Percentiles rank a stretch among this genome's conserved stretches.
Evolutionary conservation across 2,888 invertebrate genomes (phyloP).

Genomic region (Epinotia bilunana): DNA sequence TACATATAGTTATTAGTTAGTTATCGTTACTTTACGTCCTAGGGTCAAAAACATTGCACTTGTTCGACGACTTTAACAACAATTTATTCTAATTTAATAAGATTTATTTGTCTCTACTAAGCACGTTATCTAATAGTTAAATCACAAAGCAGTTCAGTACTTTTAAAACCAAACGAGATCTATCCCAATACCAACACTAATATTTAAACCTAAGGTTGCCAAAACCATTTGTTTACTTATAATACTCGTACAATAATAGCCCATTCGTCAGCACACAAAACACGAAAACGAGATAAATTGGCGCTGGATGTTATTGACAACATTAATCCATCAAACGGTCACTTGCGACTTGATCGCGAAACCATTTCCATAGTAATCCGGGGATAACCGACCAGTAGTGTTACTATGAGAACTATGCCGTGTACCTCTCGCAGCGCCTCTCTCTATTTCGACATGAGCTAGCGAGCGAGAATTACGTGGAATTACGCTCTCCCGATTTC

Average conservation of each 20-base stretch:
- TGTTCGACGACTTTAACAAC: no score
- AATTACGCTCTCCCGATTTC: slow-evolving; percentile 40
- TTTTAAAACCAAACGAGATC: background rate
- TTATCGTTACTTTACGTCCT: no score
- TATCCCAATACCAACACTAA: background rate
- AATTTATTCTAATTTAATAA: background rate
- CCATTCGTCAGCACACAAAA: slow-evolving; percentile 9
- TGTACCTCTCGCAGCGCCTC: slow-evolving; percentile 31
- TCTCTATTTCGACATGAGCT: slow-evolving; percentile 43
- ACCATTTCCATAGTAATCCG: slow-evolving; percentile 32
- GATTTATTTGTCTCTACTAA: no score
- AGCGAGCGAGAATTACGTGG: slow-evolving; percentile 38
- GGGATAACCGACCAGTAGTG: slow-evolving; percentile 22
- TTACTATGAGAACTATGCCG: slow-evolving; percentile 37
- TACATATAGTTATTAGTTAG: no score
- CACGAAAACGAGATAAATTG: slow-evolving; percentile 11
- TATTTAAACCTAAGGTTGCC: background rate
- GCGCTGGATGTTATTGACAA: slow-evolving; percentile 18
- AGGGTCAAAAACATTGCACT: no score
- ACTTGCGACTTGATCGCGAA: slow-evolving; percentile 9
- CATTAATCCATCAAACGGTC: slow-evolving; percentile 26
- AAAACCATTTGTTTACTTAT: background rate
- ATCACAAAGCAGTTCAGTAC: background rate
- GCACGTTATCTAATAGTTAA: background rate
- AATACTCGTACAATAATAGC: background rate